Evolutionary conservation across 2,797 vertebrate species (phyloP), one percentile per base, ranked within the genome.

Genomic region (Notamacropus eugenii): DNA sequence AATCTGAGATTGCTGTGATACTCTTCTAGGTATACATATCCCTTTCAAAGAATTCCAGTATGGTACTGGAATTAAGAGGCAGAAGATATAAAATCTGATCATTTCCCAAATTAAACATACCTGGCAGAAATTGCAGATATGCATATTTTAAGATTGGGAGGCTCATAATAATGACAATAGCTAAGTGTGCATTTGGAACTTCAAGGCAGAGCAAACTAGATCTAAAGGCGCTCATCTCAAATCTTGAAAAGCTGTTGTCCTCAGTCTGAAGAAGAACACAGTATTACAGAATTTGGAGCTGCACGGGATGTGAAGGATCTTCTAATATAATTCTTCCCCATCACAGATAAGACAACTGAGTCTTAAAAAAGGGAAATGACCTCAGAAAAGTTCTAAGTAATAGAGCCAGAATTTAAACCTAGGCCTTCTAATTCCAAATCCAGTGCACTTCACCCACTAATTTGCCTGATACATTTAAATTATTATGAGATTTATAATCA

Each of bases 41-140:
- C 31, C 40, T 82, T 95, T 91, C n/a, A 90, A 62, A 92, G 93
- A 96, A 94, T 92, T 95, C 54, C 91, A 46, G 74, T 57, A 74
- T 91, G 31, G 74, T 62, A 90, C n/a, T 29, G 52, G n/a, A 62
- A 92, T 58, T 92, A n/a, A 94, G 91, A 94, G 52, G n/a, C 67
- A 82, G 10, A 92, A 54, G 24, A 16, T 93, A 95, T 90, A 82
- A 87, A 87, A 87, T 87, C 22, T 92, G 91, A 0, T 34, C 92
- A 94, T 90, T 93, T 96, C 62, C 95, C 90, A 95, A 92, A 96
- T 27, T 92, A 62, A 29, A 93, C 54, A 87, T 94, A 55, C 96
- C 74, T 87, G 74, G 40, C 58, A 95, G 93, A 87, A 97, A 93
- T 95, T 93, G 27, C 54, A 92, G 19, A 27, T 34, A 87, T 29